Conservation (phyloP, 2,113 vertebrate species). For the Eubucco bourcierii region DNA sequence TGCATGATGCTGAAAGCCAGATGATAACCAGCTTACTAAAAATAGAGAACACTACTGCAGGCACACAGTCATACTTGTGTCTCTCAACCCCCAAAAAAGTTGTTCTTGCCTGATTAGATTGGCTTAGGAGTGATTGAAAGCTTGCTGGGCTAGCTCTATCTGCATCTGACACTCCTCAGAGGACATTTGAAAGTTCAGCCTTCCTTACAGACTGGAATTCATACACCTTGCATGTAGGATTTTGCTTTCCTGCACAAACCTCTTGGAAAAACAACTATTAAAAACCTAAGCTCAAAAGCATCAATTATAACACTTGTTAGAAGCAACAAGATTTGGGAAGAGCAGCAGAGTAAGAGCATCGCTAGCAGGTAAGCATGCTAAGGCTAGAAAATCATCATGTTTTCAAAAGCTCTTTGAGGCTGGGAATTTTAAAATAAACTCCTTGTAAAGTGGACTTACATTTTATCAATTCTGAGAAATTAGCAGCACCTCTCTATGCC, state of each 20-base stretch:
- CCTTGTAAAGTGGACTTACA: neutral
- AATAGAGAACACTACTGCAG: slow-evolving; percentile 12
- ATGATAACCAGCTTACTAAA: slow-evolving; percentile 33
- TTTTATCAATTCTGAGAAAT: slow-evolving; percentile 49
- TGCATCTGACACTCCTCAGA: neutral
- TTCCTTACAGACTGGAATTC: neutral
- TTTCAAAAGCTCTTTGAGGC: neutral
- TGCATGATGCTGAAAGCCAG: neutral
- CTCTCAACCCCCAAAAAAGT: neutral
- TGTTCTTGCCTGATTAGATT: slow-evolving; percentile 43
- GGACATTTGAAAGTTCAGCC: neutral
- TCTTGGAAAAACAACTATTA: slow-evolving; percentile 4
- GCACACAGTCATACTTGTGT: slow-evolving; percentile 4
- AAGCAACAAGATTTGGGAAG: neutral
- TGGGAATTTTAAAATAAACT: slow-evolving; percentile 13
- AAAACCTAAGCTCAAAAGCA: neutral
- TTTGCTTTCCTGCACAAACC: neutral
- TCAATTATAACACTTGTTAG: neutral
- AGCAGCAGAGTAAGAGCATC: neutral
- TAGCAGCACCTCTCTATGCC: slow-evolving; percentile 34
- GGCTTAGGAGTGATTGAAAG: neutral
- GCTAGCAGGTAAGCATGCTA: neutral
- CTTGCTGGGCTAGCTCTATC: neutral
- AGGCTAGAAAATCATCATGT: neutral
- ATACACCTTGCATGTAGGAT: neutral